Conservation (phyloP, 2,113 vertebrate species). For the Bungarus multicinctus region DNA sequence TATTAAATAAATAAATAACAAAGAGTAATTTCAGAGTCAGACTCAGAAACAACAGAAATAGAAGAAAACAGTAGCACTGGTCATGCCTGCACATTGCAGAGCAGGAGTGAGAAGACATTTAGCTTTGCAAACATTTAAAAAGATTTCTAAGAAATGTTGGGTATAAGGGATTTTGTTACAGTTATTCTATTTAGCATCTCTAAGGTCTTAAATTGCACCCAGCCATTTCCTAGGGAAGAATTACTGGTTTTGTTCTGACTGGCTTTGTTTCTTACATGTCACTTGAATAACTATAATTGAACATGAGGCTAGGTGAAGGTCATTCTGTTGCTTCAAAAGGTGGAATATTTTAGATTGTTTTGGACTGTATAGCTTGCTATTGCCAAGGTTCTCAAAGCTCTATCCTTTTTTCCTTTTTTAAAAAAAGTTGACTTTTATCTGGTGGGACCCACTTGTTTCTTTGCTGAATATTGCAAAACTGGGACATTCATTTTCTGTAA, state of each 20-base stretch:
- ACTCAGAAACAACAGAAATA: neutral
- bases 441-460: conserved; percentile 17
- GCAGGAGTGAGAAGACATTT: neutral
- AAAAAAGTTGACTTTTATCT: conserved; percentile 27
- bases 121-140: neutral
- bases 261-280: conserved; percentile 32
- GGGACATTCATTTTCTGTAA: neutral
- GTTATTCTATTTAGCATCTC: neutral
- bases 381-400: neutral
- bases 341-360: conserved; percentile 37
- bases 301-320: conserved; percentile 35
- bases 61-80: neutral
- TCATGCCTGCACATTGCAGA: too few species aligned
- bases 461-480: conserved; percentile 15
- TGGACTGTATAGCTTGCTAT: conserved; percentile 28
- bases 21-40: neutral
- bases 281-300: conserved; percentile 36
- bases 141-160: neutral
- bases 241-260: neutral
- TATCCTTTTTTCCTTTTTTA: neutral
- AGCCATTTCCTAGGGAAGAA: neutral
- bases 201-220: neutral
- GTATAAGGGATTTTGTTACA: neutral
- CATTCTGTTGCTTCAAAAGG: neutral
- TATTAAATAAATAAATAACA: neutral